Conservation (phyloP, 1,140 invertebrate species). For the Argopecten irradians region DNA sequence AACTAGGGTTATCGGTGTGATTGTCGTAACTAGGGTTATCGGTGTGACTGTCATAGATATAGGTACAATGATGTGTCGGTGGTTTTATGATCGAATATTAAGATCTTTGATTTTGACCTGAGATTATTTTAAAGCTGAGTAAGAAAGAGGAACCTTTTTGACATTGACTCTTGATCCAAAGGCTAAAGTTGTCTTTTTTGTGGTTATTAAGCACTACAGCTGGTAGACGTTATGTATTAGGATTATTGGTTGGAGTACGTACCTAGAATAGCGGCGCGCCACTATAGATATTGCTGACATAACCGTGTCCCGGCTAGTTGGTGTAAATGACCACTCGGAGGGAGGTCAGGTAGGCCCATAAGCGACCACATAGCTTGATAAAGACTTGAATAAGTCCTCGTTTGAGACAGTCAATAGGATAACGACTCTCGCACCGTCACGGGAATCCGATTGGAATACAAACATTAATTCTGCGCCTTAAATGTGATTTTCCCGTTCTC, state of each 20-base stretch:
- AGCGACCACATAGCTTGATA: not conserved
- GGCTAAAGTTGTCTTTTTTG: not conserved
- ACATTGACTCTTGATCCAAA: not conserved
- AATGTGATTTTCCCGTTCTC: slow-evolving; percentile 50
- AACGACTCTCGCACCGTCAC: not conserved
- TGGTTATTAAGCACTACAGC: no score
- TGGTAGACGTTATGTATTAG: not conserved
- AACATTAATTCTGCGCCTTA: slow-evolving; percentile 46
- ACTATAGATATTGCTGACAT: not conserved
- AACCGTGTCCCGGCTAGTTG: not conserved
- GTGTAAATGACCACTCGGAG: not conserved
- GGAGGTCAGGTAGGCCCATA: not conserved
- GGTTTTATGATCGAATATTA: no score
- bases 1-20: not conserved
- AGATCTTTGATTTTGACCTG: not conserved
- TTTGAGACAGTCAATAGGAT: not conserved
- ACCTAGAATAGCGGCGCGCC: not conserved
- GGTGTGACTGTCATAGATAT: not conserved
- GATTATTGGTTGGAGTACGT: no score
- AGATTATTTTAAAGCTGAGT: no score
- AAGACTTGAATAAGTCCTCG: not conserved
- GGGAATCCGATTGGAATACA: slow-evolving; percentile 37
- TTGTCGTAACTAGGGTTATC: not conserved
- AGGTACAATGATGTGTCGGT: no score
- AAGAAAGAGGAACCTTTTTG: no score